Evolutionary conservation across 2,888 invertebrate species (phyloP), one percentile per base, ranked within the genome.

Genomic region (Lapara coniferarum): DNA sequence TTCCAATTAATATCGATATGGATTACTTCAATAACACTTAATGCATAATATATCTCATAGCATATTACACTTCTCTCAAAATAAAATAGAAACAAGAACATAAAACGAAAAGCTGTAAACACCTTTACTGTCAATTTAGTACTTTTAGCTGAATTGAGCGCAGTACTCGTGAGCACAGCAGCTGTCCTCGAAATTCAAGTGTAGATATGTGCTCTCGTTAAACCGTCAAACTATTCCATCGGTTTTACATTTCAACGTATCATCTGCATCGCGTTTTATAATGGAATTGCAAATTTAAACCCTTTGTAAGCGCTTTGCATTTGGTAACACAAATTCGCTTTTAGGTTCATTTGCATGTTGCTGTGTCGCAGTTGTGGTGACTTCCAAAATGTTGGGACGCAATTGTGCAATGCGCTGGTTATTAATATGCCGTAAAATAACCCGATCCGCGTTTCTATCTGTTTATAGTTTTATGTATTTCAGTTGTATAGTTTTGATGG

Each of bases 251-350:
- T 89, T 83, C 83, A 81, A 81, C 87, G 86, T 89, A 91, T 91
- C 89, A 91, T 91, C 85, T 87, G 87, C 88, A 86, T 87, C 85
- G 88, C 85, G 72, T 88, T 84, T 85, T 90, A 91, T 90, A 87
- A 91, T 91, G 89, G 93, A 93, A 92, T 93, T 92, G 91, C 92
- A 92, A 93, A 93, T 93, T 92, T 92, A 88, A 92, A 89, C 92
- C 91, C 90, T 91, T 91, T 89, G 92, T 92, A 92, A 92, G 89
- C 91, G 89, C 84, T 91, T 85, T 84, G 90, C 89, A 90, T 92
- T 92, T 86, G 85, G 85, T 82, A 89, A 93, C 93, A 92, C 91
- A 91, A 92, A 91, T 92, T 92, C 85, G 91, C 93, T 93, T 93
- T 93, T 89, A 93, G 86, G 89, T 85, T 85, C 86, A 93, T 93